Base-by-base conservation (phyloP, 2,797 vertebrate genomes). In the Hippoglossus hippoglossus region DNA sequence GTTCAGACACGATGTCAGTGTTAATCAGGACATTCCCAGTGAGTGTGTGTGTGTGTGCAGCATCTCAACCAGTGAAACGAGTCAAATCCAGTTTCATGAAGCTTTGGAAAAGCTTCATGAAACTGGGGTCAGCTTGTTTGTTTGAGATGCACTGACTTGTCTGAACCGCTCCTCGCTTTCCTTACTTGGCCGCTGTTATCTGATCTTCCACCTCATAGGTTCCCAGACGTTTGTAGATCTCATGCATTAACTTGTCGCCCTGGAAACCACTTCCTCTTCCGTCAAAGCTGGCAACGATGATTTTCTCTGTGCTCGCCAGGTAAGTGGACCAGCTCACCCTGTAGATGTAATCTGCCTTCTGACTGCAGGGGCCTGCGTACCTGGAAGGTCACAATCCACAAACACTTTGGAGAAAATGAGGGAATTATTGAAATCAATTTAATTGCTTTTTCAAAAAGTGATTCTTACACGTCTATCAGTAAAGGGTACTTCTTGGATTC, bases 141-240 rank as follows among this genome's bases (percentile, higher is more conserved):
- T 81, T 71, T 63, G 73, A 66, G 52, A 67, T 46, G 66, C 28
- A 34, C 16, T 69, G 76, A 73, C 64, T 82, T n/a, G 44, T 73
- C 80, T 21, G 18, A 77, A 59, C 59, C 7, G 67, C 12, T 34
- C 13, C 13, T 65, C 22, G 16, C 57, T 69, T 55, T 71, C 67
- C 89, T 90, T 81, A 99, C 98, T 92, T 96, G 80, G 93, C 94
- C 36, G 97, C 97, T 2, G 84, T 88, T 91, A 99, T 99, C 93
- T 99, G 98, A 95, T 99, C 98, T 90, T 98, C 96, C 85, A 99
- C 96, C 92, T 99, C 98, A 12, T 94, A 94, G 9, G 96, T 98
- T 81, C 98, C 98, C 71, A 99, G 93, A 80, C 94, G 94, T 90
- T 93, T 91, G 91, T 99, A 96, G 92, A 99, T 89, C 34, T 96